Evolutionary conservation across 2,797 vertebrate genomes (phyloP).

Genomic region (Pseudomugil gertrudae): DNA sequence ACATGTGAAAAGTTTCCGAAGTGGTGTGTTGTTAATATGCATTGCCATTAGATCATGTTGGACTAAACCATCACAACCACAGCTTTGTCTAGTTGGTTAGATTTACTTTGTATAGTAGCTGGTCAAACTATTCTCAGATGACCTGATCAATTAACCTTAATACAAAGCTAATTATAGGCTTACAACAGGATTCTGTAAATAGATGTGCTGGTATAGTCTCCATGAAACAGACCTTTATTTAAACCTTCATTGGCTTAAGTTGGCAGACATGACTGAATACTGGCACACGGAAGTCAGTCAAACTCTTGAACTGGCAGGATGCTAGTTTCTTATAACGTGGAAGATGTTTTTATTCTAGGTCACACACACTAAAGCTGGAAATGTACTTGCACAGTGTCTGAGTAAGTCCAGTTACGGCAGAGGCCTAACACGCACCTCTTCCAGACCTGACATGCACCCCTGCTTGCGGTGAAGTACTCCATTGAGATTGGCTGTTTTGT

Average conservation of each 20-base stretch:
- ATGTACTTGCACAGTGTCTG: too few relatives aligned
- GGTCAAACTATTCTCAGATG: slow-evolving; percentile 61
- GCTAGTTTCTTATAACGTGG: neutral
- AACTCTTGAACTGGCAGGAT: neutral
- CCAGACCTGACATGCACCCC: too few relatives aligned
- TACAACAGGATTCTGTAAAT: slow-evolving; percentile 64
- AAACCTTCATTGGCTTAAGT: slow-evolving; percentile 31
- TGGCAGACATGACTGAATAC: slow-evolving; percentile 32
- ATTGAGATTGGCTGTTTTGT: too few relatives aligned
- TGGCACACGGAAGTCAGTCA: slow-evolving; percentile 15
- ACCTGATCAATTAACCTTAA: slow-evolving; percentile 52
- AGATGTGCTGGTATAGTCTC: slow-evolving; percentile 36
- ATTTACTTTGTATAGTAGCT: slow-evolving; percentile 44
- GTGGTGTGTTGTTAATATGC: too few relatives aligned
- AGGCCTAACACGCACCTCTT: too few relatives aligned
- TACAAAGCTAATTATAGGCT: slow-evolving; percentile 70
- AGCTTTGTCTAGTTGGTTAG: slow-evolving; percentile 43
- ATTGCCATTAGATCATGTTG: too few relatives aligned
- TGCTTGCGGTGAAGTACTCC: too few relatives aligned
- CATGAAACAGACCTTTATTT: slow-evolving; percentile 52
- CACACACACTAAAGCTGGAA: too few relatives aligned
- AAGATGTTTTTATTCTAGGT: slow-evolving; percentile 5
- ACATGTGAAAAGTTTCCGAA: too few relatives aligned
- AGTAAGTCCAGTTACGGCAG: too few relatives aligned
- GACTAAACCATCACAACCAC: too few relatives aligned